A percentile compares a stretch with the other conserved stretches of the same genome.
phyloP scores from a whole-genome alignment of 2,113 vertebrate genomes.

The Anguilla japonica region DNA sequence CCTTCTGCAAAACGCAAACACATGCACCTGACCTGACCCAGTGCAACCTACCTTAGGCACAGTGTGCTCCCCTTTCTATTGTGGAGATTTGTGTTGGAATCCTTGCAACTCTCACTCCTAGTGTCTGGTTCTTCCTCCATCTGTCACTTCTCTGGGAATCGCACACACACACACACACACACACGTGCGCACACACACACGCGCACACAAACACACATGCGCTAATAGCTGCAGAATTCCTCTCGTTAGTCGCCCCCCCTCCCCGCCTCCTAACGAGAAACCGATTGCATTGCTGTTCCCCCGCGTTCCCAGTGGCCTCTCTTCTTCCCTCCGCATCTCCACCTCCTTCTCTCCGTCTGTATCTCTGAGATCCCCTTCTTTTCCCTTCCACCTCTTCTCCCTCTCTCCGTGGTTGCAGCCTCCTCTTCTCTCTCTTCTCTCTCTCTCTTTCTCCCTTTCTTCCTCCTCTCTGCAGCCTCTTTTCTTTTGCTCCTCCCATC shows the following conservation, averaged over 20 bases:
- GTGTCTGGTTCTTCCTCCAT: constrained; percentile 43
- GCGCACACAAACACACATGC: constrained; percentile 3
- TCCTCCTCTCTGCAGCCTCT: constrained; percentile 55
- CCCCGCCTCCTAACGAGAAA: constrained; percentile 69
- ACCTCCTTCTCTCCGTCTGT: constrained; percentile 58
- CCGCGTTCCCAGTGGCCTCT: constrained; percentile 58
- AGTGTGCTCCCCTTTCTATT: neutral
- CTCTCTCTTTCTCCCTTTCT: constrained; percentile 52
- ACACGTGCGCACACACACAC: neutral
- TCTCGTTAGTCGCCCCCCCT: constrained; percentile 65
- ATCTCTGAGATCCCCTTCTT: constrained; percentile 45
- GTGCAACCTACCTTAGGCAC: neutral
- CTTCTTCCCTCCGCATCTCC: constrained; percentile 48
- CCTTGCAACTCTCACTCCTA: constrained; percentile 14
- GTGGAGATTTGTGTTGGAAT: constrained; percentile 42
- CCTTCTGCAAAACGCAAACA: no score
- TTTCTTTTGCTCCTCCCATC: constrained; percentile 78
- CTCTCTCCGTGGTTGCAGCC: constrained; percentile 64
- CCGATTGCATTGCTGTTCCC: constrained; percentile 65
- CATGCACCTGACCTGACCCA: neutral
- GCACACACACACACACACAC: neutral
- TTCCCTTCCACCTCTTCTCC: constrained; percentile 57
- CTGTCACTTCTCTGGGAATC: constrained; percentile 58
- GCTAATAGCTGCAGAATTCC: neutral
- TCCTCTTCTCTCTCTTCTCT: constrained; percentile 68